Evolutionary conservation across 2,113 vertebrate species (phyloP).

Genomic region (Nycticryphes semicollaris): DNA sequence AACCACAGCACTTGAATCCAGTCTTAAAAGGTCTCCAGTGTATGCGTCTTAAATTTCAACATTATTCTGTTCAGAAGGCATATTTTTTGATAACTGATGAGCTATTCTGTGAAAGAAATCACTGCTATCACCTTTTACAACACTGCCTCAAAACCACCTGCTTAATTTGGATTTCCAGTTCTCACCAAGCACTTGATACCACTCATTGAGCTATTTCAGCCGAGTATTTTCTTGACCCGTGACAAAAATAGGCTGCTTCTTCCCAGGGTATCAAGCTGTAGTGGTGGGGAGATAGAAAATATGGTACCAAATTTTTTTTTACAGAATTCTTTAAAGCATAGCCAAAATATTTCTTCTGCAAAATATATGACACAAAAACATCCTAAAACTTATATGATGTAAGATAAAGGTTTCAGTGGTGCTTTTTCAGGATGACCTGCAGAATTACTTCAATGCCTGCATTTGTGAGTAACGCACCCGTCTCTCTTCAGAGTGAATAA

Average conservation of each 20-base stretch:
- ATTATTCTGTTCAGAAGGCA: neutral
- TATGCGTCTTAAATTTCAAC: neutral
- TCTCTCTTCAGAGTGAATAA: neutral
- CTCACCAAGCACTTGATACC: neutral
- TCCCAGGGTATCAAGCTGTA: neutral
- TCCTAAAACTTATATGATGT: rapidly evolving
- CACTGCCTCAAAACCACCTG: neutral
- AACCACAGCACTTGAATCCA: neutral
- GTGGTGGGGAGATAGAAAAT: neutral
- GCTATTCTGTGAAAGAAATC: neutral
- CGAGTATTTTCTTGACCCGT: neutral
- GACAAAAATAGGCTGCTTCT: neutral
- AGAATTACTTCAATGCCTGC: neutral
- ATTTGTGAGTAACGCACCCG: neutral
- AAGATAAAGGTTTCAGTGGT: neutral
- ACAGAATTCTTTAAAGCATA: neutral
- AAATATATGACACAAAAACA: rapidly evolving
- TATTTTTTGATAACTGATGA: neutral
- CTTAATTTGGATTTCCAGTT: neutral
- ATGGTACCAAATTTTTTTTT: neutral
- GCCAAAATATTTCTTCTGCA: neutral
- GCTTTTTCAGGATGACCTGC: neutral
- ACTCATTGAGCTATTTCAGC: neutral
- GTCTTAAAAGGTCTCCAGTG: neutral
- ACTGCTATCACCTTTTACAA: neutral